Conservation (phyloP, 2,888 invertebrate genomes). For the Rhagonycha fulva region DNA sequence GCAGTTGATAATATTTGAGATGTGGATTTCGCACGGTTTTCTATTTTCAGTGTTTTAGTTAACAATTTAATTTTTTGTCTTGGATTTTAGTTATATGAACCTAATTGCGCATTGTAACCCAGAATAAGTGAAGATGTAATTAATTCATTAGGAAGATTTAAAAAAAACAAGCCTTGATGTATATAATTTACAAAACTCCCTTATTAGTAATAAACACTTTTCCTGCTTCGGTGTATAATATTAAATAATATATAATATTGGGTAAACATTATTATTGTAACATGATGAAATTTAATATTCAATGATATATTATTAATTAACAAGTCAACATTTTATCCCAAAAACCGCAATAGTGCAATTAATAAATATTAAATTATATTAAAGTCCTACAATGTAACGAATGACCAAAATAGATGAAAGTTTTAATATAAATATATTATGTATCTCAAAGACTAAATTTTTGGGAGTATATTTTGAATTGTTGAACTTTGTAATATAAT, state of each 20-base stretch:
- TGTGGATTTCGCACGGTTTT: neutral
- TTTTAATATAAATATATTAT: conserved; percentile 8
- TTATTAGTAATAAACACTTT: no score
- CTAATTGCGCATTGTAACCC: no score
- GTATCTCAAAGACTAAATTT: neutral
- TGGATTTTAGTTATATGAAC: no score
- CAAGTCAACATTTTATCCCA: neutral
- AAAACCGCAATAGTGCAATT: neutral
- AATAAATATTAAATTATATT: conserved; percentile 8
- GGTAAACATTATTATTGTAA: no score
- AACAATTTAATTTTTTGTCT: neutral
- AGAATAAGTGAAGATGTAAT: no score
- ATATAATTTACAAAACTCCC: no score
- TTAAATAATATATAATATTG: no score
- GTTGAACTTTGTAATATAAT: conserved; percentile 14
- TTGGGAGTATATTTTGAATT: neutral
- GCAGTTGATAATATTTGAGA: neutral
- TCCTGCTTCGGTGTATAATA: no score
- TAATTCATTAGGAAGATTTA: no score
- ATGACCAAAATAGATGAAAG: conserved; percentile 8
- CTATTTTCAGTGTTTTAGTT: neutral
- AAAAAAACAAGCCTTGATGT: no score
- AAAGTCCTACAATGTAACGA: conserved; percentile 1
- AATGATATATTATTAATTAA: conserved; percentile 1
- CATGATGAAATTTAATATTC: neutral